Percentiles rank a stretch among this genome's conserved stretches.
These are phyloP conservation scores for Vulpes lagopus DNA, from an alignment of 2,113 vertebrate species.

Conservation along the genomic window DNA sequence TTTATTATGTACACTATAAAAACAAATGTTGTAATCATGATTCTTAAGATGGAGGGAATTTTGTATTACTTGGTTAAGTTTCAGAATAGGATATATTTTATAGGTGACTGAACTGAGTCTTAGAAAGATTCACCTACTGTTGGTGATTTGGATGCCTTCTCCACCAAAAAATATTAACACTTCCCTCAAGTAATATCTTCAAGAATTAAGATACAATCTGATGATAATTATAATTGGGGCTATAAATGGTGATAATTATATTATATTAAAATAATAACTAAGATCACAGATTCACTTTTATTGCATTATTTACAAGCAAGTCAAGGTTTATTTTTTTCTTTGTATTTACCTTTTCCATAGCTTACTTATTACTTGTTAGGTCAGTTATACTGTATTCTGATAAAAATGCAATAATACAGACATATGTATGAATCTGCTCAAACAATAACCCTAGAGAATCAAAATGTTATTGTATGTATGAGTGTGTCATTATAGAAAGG, in stretches of 20 bases:
- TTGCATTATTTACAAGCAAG: background rate
- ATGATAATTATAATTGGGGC: too few relatives aligned
- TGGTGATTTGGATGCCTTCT: background rate
- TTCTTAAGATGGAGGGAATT: background rate
- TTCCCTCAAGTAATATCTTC: background rate
- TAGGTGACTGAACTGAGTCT: background rate
- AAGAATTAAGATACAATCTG: background rate
- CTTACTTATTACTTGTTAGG: background rate
- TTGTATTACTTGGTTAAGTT: background rate
- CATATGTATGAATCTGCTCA: slow-evolving; percentile 53
- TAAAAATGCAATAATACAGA: slow-evolving; percentile 49
- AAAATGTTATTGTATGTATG: background rate
- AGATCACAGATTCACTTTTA: background rate
- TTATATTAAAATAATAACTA: background rate
- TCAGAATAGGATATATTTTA: background rate
- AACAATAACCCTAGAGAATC: slow-evolving; percentile 58
- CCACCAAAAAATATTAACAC: background rate
- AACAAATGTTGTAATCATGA: background rate
- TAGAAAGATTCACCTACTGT: background rate
- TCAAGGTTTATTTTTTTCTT: background rate
- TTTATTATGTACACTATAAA: background rate
- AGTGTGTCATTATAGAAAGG: slow-evolving; percentile 42
- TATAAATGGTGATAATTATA: background rate
- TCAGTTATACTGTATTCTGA: slow-evolving; percentile 29
- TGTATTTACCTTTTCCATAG: background rate